phyloP scores from a whole-genome alignment of 2,888 invertebrate species.

The Aphodius granarius region DNA sequence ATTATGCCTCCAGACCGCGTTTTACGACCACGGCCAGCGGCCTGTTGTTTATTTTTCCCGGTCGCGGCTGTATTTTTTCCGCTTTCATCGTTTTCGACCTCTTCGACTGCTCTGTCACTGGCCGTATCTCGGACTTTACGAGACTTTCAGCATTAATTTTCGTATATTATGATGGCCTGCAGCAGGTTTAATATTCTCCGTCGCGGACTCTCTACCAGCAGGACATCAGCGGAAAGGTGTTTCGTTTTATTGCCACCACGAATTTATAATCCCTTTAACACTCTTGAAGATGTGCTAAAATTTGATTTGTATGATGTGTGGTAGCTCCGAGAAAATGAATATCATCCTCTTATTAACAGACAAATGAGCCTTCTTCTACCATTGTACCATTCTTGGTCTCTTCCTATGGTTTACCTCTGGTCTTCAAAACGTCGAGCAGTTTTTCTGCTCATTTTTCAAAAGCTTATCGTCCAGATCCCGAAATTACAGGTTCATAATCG shows the following conservation, averaged over 20 bases:
- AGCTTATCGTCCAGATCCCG: neutral
- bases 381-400: too few relatives aligned
- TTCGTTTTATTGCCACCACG: slow-evolving; percentile 2
- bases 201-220: neutral
- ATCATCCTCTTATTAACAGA: neutral
- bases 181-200: neutral
- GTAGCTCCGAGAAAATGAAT: neutral
- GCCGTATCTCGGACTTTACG: neutral
- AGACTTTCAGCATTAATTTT: neutral
- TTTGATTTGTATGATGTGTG: neutral
- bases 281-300: neutral
- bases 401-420: too few relatives aligned
- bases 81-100: neutral
- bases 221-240: neutral
- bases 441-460: neutral
- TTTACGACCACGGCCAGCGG: neutral
- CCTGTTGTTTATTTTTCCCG: neutral
- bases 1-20: slow-evolving; percentile 1
- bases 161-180: neutral
- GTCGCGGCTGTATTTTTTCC: neutral
- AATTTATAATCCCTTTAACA: slow-evolving; percentile 1
- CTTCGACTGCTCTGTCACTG: neutral
- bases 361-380: neutral
- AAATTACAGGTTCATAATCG: neutral
- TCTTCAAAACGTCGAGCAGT: neutral